phyloP scores from a whole-genome alignment of 2,888 invertebrate genomes.

The Ligdia adustata region DNA sequence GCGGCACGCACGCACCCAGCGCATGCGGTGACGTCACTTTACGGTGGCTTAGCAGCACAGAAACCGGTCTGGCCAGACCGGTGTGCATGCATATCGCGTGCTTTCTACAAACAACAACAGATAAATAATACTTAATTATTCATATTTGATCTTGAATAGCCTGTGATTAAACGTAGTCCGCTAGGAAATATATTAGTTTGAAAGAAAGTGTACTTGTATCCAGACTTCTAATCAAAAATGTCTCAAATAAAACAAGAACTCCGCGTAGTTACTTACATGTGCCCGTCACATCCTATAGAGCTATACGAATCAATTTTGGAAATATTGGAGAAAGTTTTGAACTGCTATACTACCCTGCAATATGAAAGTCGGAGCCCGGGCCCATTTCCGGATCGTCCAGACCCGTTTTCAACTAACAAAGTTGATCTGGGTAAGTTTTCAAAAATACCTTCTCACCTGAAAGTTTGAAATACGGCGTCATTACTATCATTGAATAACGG shows the following conservation, averaged over 20 bases:
- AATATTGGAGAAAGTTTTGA: conserved; percentile 79
- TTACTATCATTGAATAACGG: conserved; percentile 24
- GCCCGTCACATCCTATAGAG: conserved; percentile 85
- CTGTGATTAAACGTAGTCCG: not conserved
- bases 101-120: conserved; percentile 31
- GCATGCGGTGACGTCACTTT: conserved; percentile 41
- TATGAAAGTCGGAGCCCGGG: conserved; percentile 85
- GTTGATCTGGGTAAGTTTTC: conserved; percentile 82
- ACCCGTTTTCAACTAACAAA: conserved; percentile 81
- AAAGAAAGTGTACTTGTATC: conserved; percentile 8
- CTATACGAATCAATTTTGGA: conserved; percentile 83
- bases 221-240: conserved; percentile 49
- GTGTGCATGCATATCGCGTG: conserved; percentile 50
- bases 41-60: conserved; percentile 34
- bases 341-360: conserved; percentile 77
- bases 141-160: conserved; percentile 14
- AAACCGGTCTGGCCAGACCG: conserved; percentile 47
- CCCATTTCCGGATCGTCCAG: conserved; percentile 71
- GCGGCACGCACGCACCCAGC: conserved; percentile 34
- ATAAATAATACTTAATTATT: conserved; percentile 22
- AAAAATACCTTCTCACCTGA: not conserved
- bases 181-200: conserved; percentile 6
- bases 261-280: conserved; percentile 85
- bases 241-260: conserved; percentile 64
- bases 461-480: conserved; percentile 8